These are phyloP conservation scores for Daubentonia madagascariensis DNA, from an alignment of 2,113 vertebrate species.

Conservation along the genomic window DNA sequence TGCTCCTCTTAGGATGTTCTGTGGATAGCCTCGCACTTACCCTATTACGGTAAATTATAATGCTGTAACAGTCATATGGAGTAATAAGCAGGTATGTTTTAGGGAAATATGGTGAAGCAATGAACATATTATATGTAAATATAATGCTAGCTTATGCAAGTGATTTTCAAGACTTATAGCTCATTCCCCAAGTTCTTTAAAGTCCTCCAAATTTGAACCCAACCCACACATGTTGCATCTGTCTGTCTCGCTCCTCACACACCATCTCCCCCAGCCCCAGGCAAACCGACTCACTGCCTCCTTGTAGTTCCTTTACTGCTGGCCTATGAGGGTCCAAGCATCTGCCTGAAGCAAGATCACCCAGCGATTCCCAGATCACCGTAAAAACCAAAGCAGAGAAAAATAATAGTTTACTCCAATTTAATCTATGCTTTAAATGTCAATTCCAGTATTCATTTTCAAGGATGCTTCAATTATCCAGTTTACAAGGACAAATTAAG, in stretches of 20 bases:
- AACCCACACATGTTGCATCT: neutral
- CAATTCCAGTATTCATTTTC: neutral
- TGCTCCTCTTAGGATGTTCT: neutral
- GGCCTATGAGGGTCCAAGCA: neutral
- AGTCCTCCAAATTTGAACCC: neutral
- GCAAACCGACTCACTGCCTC: neutral
- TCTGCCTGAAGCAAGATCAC: neutral
- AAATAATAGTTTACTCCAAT: neutral
- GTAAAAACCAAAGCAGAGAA: slow-evolving; percentile 31
- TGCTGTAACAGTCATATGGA: neutral
- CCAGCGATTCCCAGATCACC: neutral
- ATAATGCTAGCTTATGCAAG: neutral
- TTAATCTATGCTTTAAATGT: slow-evolving; percentile 33
- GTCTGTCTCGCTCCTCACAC: neutral
- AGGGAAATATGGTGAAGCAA: neutral
- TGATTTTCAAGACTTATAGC: neutral
- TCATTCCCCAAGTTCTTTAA: neutral
- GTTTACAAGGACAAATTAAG: slow-evolving; percentile 42
- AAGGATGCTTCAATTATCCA: slow-evolving; percentile 22
- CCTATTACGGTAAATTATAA: neutral
- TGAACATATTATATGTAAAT: neutral
- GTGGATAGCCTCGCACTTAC: neutral
- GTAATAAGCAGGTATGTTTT: neutral
- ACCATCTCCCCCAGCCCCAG: neutral
- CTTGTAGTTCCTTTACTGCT: neutral